Evolutionary conservation across 2,888 invertebrate genomes (phyloP), one percentile per base, ranked within the genome.

Genomic region (Andrena marginata): DNA sequence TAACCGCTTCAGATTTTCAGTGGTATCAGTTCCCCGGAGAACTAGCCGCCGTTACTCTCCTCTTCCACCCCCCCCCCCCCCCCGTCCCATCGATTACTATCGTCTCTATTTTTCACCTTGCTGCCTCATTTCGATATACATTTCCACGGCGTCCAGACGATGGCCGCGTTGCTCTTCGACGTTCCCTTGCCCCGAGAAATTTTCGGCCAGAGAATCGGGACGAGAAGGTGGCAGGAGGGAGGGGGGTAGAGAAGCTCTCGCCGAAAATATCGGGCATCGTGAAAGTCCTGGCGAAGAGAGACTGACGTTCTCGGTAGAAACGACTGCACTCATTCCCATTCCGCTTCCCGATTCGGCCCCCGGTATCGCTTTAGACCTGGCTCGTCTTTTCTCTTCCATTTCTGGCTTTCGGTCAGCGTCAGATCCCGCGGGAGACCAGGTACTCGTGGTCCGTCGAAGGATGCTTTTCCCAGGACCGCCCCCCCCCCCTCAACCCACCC

Each of bases 351-450:
- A 29, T 10, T 29, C 59, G 20, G 54, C 70, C 70, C 80, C 76
- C 75, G 68, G 85, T 87, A 85, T 87, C 87, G 87, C 76, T 85
- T 85, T 85, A 81, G 84, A 78, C 77, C 70, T 42, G 71, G 67
- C 80, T 85, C 79, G 70, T 77, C 85, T 83, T 87, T 77, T 82
- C 86, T 87, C 85, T 80, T 78, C 85, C 86, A 87, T 87, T 85
- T 78, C 77, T 83, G 72, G 80, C 82, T 85, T 86, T 84, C 87
- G 87, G 85, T 87, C 84, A 87, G 87, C 87, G 85, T 82, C 86
- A 78, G 86, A 82, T 89, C 90, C 89, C 89, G 76, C 82, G 88
- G 87, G 89, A 89, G 69, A 72, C 74, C 81, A 71, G 77, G 70
- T 73, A 85, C 83, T 84, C 86, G 85, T 78, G 87, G 85, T 85